Percentiles rank a stretch among this genome's conserved stretches.
phyloP scores from a whole-genome alignment of 2,113 vertebrate species.

The Antechinus stuartii region DNA sequence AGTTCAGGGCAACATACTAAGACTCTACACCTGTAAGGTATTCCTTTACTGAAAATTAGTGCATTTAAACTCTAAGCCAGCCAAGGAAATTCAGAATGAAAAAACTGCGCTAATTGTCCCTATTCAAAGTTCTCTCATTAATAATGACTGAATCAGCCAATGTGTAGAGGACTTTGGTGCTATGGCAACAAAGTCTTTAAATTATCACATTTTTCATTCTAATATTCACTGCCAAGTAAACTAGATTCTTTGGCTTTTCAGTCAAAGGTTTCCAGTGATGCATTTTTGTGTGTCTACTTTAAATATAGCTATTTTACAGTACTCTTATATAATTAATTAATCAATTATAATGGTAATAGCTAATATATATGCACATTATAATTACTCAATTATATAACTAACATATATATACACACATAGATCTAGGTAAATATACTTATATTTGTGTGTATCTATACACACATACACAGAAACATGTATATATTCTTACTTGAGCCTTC shows the following conservation, averaged over 20 bases:
- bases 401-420: not conserved
- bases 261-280: not conserved
- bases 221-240: slow-evolving; percentile 20
- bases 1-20: not conserved
- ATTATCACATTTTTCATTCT: not conserved
- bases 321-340: not conserved
- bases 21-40: not conserved
- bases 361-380: not conserved
- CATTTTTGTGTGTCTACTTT: slow-evolving; percentile 30
- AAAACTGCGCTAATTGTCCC: not conserved
- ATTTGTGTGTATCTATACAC: too few species aligned
- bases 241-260: slow-evolving; percentile 33
- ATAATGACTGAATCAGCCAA: not conserved
- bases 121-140: slow-evolving; percentile 10
- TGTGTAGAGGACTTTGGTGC: not conserved
- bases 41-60: not conserved
- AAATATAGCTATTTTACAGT: not conserved
- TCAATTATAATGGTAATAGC: not conserved
- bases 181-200: not conserved
- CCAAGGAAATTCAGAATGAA: slow-evolving; percentile 32
- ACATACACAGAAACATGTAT: too few species aligned
- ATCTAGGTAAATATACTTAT: too few species aligned
- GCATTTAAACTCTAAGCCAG: slow-evolving; percentile 49
- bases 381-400: not conserved
- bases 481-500: not conserved